phyloP scores from a whole-genome alignment of 1,140 invertebrate species.

The Meloidogyne exigua region DNA sequence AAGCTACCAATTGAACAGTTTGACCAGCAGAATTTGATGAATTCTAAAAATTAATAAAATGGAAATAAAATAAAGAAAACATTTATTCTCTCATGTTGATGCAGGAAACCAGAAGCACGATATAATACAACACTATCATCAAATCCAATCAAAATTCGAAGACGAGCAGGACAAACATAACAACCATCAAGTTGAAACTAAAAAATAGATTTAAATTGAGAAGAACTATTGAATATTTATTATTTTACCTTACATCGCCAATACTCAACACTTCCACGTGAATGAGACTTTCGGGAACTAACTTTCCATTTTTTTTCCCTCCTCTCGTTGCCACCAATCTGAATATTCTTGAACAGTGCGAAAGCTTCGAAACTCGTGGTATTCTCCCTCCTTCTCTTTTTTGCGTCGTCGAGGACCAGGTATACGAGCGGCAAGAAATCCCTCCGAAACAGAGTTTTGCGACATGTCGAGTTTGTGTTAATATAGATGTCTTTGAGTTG shows the following conservation, averaged over 20 bases:
- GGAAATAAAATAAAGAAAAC: background rate
- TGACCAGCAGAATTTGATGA: background rate
- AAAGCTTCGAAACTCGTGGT: background rate
- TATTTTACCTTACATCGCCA: background rate
- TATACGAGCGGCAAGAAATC: background rate
- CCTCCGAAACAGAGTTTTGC: background rate
- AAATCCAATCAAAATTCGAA: background rate
- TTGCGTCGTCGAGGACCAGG: background rate
- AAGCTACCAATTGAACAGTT: background rate
- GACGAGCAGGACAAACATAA: slow-evolving; percentile 1
- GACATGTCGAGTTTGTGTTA: background rate
- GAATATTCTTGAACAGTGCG: background rate
- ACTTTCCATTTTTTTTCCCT: background rate
- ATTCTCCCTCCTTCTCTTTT: background rate
- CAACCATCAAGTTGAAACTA: background rate
- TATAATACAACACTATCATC: background rate
- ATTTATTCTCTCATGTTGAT: background rate
- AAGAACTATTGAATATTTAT: background rate
- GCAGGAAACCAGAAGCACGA: background rate
- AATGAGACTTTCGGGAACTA: background rate
- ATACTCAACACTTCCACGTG: background rate
- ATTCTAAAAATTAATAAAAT: background rate
- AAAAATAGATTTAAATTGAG: background rate
- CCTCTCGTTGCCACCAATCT: background rate
- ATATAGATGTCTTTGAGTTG: too few relatives aligned